Base-by-base conservation (phyloP, 2,797 vertebrate species). In the Schizopygopsis pylzovi region DNA sequence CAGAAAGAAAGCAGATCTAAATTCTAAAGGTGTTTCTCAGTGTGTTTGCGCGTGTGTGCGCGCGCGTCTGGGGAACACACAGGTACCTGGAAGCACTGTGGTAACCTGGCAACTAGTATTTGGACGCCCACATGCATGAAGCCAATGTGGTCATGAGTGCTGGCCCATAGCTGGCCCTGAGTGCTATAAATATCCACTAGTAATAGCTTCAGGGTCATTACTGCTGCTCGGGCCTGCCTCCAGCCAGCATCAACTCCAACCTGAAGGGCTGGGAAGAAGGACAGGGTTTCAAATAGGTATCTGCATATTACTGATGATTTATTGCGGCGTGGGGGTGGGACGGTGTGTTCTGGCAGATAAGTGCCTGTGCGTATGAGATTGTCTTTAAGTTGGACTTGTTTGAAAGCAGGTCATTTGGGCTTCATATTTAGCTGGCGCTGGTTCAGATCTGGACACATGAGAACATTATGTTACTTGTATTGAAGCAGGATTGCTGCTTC, bases 51-150 rank as follows among this genome's bases (percentile, higher is more conserved):
- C 20, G 67, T 79, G 49, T 70, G 52, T 63, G 70, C 67, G 47
- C 5, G 47, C 9, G 16, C 41, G 15, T 81, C 79, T 81, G 85
- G 70, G 65, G 75, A 61, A 79, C 61, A 87, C 71, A 72, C 45
- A 33, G 75, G n/a, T 84, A 86, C 84, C 78, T 83, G 82, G 75
- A 85, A 83, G 86, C 75, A 82, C 75, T 65, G 78, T 54, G 67
- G 86, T 89, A 90, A 81, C 90, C 85, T 88, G 87, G 90, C 90
- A 89, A 90, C 90, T 79, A 59, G 86, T 86, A 88, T 65, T 80
- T 80, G 73, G 28, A 85, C 84, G 47, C 86, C 88, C 84, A 89
- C 87, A 86, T 79, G 61, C 54, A 56, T 67, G 63, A 67, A 77
- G 52, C 78, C 71, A 77, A 80, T 68, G 87, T 84, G 81, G 81